Percentiles rank a stretch among this genome's conserved stretches.
phyloP scores from a whole-genome alignment of 2,797 vertebrate species.

The Poecilia picta region DNA sequence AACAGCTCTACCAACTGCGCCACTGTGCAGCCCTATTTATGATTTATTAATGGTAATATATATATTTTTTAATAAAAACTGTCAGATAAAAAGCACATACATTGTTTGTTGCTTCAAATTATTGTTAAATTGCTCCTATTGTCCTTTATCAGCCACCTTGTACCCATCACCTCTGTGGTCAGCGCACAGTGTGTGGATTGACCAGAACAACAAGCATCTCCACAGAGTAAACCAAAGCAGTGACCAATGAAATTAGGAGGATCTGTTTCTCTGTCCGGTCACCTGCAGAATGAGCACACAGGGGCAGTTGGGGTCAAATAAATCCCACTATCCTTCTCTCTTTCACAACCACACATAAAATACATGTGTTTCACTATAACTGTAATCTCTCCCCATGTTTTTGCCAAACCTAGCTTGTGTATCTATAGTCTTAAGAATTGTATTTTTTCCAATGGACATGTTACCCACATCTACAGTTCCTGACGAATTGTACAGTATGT shows the following conservation, averaged over 20 bases:
- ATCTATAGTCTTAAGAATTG: too few relatives aligned
- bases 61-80: neutral
- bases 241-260: conserved; percentile 58
- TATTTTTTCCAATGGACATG: too few relatives aligned
- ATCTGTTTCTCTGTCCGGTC: conserved; percentile 51
- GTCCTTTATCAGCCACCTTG: conserved; percentile 5
- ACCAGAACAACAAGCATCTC: conserved; percentile 40
- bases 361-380: too few relatives aligned
- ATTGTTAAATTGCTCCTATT: neutral
- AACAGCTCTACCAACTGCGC: too few relatives aligned
- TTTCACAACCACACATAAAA: too few relatives aligned
- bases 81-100: neutral
- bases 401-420: too few relatives aligned
- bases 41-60: neutral
- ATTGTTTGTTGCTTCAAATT: neutral
- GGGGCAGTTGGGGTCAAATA: too few relatives aligned
- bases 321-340: too few relatives aligned
- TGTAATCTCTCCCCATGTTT: too few relatives aligned
- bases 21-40: too few relatives aligned
- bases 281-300: conserved; percentile 29
- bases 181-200: conserved; percentile 12
- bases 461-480: too few relatives aligned
- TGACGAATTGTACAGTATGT: too few relatives aligned
- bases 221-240: conserved; percentile 9
- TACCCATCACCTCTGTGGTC: neutral